phyloP scores from a whole-genome alignment of 2,888 invertebrate species.

The Philaethria dido region DNA sequence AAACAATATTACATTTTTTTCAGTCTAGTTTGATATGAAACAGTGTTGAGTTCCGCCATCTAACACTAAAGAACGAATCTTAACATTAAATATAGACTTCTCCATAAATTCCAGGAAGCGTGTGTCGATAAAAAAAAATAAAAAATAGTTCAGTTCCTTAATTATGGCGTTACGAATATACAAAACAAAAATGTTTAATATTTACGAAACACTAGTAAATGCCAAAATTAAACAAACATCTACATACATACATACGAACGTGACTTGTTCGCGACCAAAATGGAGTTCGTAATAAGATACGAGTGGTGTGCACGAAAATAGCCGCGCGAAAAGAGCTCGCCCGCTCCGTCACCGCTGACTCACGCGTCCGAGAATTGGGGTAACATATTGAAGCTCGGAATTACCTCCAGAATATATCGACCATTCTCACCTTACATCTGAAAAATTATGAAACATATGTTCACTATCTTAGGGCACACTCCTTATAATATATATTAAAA shows the following conservation, averaged over 20 bases:
- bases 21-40: no score
- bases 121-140: background rate
- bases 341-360: conserved; percentile 53
- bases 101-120: no score
- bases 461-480: background rate
- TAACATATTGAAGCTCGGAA: conserved; percentile 5
- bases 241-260: conserved; percentile 8
- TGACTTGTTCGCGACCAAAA: conserved; percentile 59
- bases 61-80: no score
- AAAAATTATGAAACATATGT: background rate
- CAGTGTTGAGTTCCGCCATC: no score
- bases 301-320: conserved; percentile 55
- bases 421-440: background rate
- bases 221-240: conserved; percentile 20
- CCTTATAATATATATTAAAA: no score
- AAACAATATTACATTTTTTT: no score
- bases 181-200: background rate
- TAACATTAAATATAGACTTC: no score
- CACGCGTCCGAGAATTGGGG: conserved; percentile 38
- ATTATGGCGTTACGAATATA: no score
- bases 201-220: background rate
- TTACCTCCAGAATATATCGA: conserved; percentile 19
- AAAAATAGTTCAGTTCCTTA: background rate
- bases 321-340: conserved; percentile 48
- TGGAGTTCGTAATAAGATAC: conserved; percentile 75